These are phyloP conservation scores for Habrosyne pyritoides DNA, from an alignment of 2,888 invertebrate genomes.

Conservation along the genomic window DNA sequence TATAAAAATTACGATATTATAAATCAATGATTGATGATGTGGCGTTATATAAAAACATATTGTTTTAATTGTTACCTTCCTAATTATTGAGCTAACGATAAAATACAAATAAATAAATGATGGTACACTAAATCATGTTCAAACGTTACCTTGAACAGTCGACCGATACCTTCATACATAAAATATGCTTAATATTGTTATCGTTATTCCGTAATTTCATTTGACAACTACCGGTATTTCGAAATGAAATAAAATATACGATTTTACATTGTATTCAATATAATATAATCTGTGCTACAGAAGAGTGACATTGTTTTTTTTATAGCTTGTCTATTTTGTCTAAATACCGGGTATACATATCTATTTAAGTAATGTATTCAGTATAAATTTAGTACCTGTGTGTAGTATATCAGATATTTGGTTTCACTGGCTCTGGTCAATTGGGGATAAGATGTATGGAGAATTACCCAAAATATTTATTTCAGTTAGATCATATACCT, in stretches of 20 bases:
- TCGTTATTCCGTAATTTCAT: conserved; percentile 3
- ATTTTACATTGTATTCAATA: neutral
- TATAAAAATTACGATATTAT: too few species aligned
- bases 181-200: conserved; percentile 2
- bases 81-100: neutral
- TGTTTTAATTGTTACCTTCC: neutral
- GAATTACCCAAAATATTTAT: too few species aligned
- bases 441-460: too few species aligned
- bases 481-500: too few species aligned
- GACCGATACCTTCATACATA: neutral
- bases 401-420: too few species aligned
- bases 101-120: neutral
- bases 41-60: neutral
- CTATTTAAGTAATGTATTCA: too few species aligned
- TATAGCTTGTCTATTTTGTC: neutral
- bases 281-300: neutral
- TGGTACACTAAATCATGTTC: neutral
- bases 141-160: neutral
- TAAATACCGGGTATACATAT: too few species aligned
- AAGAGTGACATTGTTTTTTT: neutral
- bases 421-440: too few species aligned
- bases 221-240: conserved; percentile 1
- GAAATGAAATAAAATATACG: neutral
- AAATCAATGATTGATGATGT: too few species aligned
- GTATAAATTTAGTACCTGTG: too few species aligned